Evolutionary conservation across 2,888 invertebrate genomes (phyloP).

Genomic region (Leptopilina drosophilae): DNA sequence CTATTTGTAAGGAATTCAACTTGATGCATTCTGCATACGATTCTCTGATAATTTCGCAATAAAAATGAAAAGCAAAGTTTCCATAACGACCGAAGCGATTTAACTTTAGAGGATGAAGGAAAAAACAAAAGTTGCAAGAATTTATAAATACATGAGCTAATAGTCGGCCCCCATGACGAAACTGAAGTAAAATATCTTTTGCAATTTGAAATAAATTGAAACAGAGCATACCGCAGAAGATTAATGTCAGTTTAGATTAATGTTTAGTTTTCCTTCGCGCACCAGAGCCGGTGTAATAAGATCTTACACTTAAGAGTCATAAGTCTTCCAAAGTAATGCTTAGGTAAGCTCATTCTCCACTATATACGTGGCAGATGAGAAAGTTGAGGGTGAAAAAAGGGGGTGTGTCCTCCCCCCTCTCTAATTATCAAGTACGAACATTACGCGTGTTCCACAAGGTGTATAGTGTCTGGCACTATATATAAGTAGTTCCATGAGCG

Average conservation of each 20-base stretch:
- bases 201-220: constrained; percentile 24
- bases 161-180: not conserved
- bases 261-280: constrained; percentile 17
- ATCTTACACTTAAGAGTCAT: constrained; percentile 39
- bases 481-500: constrained; percentile 15
- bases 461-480: not conserved
- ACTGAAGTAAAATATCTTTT: constrained; percentile 23
- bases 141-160: not conserved
- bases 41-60: too few species aligned
- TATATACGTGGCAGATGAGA: constrained; percentile 9
- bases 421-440: constrained; percentile 33
- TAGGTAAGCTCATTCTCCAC: constrained; percentile 24
- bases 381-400: constrained; percentile 1
- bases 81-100: too few species aligned
- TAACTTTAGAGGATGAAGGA: not conserved
- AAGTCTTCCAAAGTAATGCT: constrained; percentile 29
- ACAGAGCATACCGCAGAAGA: constrained; percentile 25
- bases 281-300: constrained; percentile 32
- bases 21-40: too few species aligned
- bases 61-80: too few species aligned
- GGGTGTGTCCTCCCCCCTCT: not conserved
- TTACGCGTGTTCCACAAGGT: constrained; percentile 6
- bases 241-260: constrained; percentile 33
- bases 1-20: too few species aligned
- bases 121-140: not conserved